Conservation (phyloP, 92 coral and sea anemone genomes). For the Umimayanthus kanabou region DNA sequence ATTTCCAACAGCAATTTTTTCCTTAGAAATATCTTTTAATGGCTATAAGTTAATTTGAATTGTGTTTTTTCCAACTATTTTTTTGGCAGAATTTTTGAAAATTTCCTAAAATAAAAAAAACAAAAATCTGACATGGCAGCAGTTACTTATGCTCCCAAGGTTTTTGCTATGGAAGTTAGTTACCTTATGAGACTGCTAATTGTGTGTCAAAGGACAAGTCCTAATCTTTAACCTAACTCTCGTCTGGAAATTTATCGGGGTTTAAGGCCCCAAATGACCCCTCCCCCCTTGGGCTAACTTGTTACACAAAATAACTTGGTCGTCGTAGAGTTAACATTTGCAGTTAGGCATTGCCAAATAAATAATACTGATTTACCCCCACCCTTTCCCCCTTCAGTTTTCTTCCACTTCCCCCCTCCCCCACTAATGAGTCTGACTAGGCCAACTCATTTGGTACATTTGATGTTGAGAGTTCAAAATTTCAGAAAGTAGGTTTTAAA, state of each 20-base stretch:
- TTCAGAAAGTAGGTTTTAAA: too few species aligned
- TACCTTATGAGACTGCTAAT: conserved; percentile 1
- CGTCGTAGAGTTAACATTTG: not conserved
- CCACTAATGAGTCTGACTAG: not conserved
- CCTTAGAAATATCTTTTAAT: not conserved
- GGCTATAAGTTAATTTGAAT: not conserved
- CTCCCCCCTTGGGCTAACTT: conserved; percentile 1
- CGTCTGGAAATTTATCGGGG: not conserved
- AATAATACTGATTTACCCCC: not conserved
- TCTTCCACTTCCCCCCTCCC: not conserved
- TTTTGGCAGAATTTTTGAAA: not conserved
- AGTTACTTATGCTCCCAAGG: not conserved
- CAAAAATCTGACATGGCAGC: conserved; percentile 14
- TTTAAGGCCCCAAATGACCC: not conserved
- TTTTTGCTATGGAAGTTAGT: conserved; percentile 7
- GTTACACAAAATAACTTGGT: not conserved
- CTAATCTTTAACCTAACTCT: conserved; percentile 3
- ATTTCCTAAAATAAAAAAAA: not conserved
- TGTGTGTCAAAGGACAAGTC: conserved; percentile 21
- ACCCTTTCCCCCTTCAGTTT: too few species aligned
- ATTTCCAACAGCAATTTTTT: too few species aligned
- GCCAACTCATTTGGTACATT: too few species aligned
- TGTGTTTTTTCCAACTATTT: conserved; percentile 2
- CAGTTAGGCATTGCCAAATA: not conserved
- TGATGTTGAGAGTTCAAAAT: too few species aligned